These are phyloP conservation scores for Sebastolobus alascanus DNA, from an alignment of 2,797 vertebrate species.

Conservation along the genomic window DNA sequence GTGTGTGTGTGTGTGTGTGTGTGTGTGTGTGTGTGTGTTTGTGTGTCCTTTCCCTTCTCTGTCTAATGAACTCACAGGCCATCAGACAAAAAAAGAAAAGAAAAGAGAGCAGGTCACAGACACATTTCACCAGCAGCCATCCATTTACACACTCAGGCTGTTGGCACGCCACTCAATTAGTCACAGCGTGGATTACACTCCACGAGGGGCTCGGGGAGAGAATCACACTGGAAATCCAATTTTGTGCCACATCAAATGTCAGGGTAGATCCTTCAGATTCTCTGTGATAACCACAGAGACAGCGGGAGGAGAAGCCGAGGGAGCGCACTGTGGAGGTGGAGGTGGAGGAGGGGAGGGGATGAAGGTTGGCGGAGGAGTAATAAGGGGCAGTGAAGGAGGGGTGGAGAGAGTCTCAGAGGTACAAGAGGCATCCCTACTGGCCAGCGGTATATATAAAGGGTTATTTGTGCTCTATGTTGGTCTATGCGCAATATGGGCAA, in stretches of 20 bases:
- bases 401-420: conserved; percentile 15
- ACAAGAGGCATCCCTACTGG: conserved; percentile 24
- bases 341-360: conserved; percentile 15
- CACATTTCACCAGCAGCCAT: conserved; percentile 67
- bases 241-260: conserved; percentile 81
- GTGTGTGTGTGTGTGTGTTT: not conserved
- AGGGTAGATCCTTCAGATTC: conserved; percentile 72
- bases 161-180: conserved; percentile 79
- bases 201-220: conserved; percentile 63
- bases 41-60: conserved; percentile 22
- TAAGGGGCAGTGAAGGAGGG: conserved; percentile 14
- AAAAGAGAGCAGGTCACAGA: conserved; percentile 58
- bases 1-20: not conserved
- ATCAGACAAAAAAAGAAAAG: conserved; percentile 16
- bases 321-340: conserved; percentile 23
- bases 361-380: conserved; percentile 51
- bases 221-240: conserved; percentile 78
- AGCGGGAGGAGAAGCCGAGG: conserved; percentile 39
- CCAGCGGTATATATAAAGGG: conserved; percentile 17
- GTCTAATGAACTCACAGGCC: conserved; percentile 56
- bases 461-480: not conserved
- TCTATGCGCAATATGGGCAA: not conserved
- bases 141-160: conserved; percentile 73
- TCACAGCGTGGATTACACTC: conserved; percentile 79
- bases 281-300: conserved; percentile 61